Percentiles rank a stretch among this genome's conserved stretches.
phyloP scores from a whole-genome alignment of 2,888 invertebrate species.

The Pelosia muscerda region DNA sequence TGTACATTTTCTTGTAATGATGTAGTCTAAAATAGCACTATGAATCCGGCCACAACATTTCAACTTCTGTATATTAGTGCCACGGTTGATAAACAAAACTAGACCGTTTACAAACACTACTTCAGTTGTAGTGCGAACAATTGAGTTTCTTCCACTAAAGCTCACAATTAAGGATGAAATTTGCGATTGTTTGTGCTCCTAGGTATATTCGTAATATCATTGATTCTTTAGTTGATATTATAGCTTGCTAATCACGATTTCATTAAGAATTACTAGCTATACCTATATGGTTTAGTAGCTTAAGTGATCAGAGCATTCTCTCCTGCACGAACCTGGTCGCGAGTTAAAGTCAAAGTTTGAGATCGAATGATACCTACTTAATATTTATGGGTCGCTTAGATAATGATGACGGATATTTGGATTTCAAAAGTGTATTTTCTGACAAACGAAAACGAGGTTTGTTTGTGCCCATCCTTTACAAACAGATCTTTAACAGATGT shows the following conservation, averaged over 20 bases:
- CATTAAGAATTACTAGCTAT: too few relatives aligned
- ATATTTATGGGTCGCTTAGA: too few relatives aligned
- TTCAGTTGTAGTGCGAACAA: background rate
- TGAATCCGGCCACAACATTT: constrained; percentile 2
- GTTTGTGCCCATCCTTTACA: background rate
- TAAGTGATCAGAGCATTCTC: too few relatives aligned
- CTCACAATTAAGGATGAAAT: background rate
- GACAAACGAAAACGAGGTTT: background rate
- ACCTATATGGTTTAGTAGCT: too few relatives aligned
- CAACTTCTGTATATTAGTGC: background rate
- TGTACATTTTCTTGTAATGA: background rate
- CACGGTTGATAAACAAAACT: background rate
- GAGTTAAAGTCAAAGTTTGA: too few relatives aligned
- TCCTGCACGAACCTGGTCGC: too few relatives aligned
- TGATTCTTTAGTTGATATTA: too few relatives aligned
- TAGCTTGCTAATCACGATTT: too few relatives aligned
- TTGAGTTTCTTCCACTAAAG: background rate
- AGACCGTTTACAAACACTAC: constrained; percentile 5
- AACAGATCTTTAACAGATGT: background rate
- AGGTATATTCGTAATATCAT: too few relatives aligned
- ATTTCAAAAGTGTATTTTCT: too few relatives aligned
- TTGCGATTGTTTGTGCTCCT: background rate
- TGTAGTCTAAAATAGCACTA: background rate
- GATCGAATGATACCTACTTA: too few relatives aligned
- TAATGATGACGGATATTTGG: too few relatives aligned